Evolutionary conservation across 2,797 vertebrate genomes (phyloP).

Genomic region (Meda fulgida): DNA sequence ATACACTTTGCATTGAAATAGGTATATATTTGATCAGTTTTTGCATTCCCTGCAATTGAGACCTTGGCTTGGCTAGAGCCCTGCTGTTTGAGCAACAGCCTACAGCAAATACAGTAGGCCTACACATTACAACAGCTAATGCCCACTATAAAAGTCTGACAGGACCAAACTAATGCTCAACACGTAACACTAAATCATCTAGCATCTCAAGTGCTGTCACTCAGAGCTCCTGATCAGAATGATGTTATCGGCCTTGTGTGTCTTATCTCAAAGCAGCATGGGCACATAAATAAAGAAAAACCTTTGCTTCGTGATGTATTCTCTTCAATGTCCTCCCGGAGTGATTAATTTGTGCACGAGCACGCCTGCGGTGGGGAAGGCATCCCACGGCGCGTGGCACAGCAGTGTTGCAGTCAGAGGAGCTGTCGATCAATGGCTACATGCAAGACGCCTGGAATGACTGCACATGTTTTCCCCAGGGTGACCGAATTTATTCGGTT

Average conservation of each 20-base stretch:
- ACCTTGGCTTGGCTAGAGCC: background rate
- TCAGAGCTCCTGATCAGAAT: slow-evolving; percentile 25
- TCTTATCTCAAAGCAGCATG: slow-evolving; percentile 42
- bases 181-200: background rate
- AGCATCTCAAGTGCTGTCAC: slow-evolving; percentile 3
- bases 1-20: background rate
- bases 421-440: slow-evolving; percentile 63
- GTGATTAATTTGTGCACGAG: slow-evolving; percentile 58
- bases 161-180: background rate
- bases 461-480: slow-evolving; percentile 52
- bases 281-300: slow-evolving; percentile 51
- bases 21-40: background rate
- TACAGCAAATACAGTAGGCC: background rate
- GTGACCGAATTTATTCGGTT: slow-evolving; percentile 12
- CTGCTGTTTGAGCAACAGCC: background rate
- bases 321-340: slow-evolving; percentile 56
- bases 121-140: background rate
- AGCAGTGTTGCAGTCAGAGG: slow-evolving; percentile 56
- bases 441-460: slow-evolving; percentile 54
- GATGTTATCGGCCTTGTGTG: slow-evolving; percentile 37
- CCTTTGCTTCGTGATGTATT: slow-evolving; percentile 46
- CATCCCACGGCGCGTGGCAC: slow-evolving; percentile 52
- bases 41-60: background rate
- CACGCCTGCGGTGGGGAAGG: slow-evolving; percentile 27
- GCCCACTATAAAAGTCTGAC: slow-evolving; percentile 11